Conservation (phyloP, 2,888 invertebrate species). For the Acrocera orbiculus region DNA sequence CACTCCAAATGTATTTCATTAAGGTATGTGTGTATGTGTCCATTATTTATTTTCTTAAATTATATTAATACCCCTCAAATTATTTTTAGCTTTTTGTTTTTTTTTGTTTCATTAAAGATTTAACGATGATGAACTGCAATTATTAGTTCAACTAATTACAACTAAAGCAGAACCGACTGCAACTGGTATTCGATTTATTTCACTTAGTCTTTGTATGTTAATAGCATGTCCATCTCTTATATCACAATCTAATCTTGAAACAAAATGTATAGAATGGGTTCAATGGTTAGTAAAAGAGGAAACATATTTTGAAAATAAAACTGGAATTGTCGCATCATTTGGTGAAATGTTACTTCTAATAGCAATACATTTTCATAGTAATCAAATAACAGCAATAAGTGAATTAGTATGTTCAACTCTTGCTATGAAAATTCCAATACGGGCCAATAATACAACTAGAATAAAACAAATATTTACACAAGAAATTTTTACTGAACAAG, state of each 20-base stretch:
- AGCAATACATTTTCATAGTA: conserved; percentile 94
- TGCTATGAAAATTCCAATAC: conserved; percentile 79
- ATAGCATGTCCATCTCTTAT: conserved; percentile 83
- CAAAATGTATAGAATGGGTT: conserved; percentile 78
- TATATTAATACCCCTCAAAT: too few species aligned
- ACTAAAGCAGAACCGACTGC: conserved; percentile 78
- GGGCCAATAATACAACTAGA: conserved; percentile 70
- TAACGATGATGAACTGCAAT: conserved; percentile 78
- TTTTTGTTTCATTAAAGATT: conserved; percentile 35
- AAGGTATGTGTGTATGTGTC: too few species aligned
- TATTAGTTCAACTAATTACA: conserved; percentile 68
- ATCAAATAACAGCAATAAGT: conserved; percentile 80
- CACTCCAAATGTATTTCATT: too few species aligned
- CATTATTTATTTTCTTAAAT: too few species aligned
- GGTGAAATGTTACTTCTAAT: conserved; percentile 90
- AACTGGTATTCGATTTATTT: conserved; percentile 83
- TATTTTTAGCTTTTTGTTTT: background rate
- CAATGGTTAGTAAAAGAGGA: conserved; percentile 85
- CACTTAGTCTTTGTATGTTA: conserved; percentile 82
- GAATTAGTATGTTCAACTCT: conserved; percentile 86
- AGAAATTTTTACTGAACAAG: conserved; percentile 94
- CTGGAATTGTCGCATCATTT: conserved; percentile 73
- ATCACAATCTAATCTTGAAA: conserved; percentile 59
- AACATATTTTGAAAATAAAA: conserved; percentile 70
- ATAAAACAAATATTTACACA: conserved; percentile 91